Evolutionary conservation across 2,113 vertebrate genomes (phyloP), one percentile per base, ranked within the genome.

Genomic region (Nerophis ophidion): DNA sequence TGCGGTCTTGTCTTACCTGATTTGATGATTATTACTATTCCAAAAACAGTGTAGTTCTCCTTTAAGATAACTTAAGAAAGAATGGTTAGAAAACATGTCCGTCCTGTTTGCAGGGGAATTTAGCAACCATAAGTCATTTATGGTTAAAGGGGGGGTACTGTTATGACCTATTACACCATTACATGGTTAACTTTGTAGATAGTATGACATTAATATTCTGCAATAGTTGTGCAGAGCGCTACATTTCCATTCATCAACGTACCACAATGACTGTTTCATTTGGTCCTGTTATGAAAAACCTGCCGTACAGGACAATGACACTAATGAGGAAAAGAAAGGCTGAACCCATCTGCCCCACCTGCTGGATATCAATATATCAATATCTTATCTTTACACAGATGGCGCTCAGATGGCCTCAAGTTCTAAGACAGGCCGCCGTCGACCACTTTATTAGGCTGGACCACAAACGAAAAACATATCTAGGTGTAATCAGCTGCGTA

Each of bases 381-480:
- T 60, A 53, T 17, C 35, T 9, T 5, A 57, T 54, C 55, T 47
- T 42, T 47, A 57, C 36, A 62, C 60, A 63, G 74, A 66, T 48
- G 63, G 15, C 9, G 15, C 36, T 74, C 61, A 70, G 48, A 57
- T 69, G 63, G 58, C 38, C 44, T 57, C 33, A 42, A 5, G 55
- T 60, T 48, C 50, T 26, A 66, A 35, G 35, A 57, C 19, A 16
- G 40, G 40, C 40, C 40, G 11, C 48, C 14, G 15, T 53, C 44
- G 47, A 72, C 57, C 65, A 49, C 54, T 67, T 74, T 61, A 60
- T 68, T 50, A 59, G 57, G 57, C 59, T 12, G 45, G 9, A 60
- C 14, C 64, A 57, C 46, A 71, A 68, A 75, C 75, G 48, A 73
- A 73, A 40, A 57, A 65, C n/a, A 72, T 63, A 61, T 67, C 35